Percentiles rank a stretch among this genome's conserved stretches.
phyloP scores from a whole-genome alignment of 2,797 vertebrate genomes.

The Lagodon rhomboides region DNA sequence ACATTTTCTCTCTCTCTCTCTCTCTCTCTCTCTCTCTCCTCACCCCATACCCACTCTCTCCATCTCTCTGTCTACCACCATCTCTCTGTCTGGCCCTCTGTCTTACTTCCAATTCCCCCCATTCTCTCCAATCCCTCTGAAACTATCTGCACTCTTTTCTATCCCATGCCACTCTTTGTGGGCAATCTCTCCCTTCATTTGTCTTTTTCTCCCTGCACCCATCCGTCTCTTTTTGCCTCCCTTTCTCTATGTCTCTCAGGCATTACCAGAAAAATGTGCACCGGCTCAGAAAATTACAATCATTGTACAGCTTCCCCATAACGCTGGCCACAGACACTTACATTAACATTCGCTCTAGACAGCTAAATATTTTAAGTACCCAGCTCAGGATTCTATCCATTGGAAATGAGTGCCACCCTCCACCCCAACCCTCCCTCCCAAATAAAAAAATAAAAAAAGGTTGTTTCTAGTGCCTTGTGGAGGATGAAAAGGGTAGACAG shows the following conservation, averaged over 20 bases:
- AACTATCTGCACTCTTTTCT: constrained; percentile 37
- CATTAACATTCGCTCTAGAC: constrained; percentile 96
- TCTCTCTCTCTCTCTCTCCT: not conserved
- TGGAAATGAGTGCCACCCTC: constrained; percentile 82
- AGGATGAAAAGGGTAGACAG: constrained; percentile 19
- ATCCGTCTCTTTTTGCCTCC: constrained; percentile 5
- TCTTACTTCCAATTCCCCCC: constrained; percentile 56
- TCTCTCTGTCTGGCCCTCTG: constrained; percentile 70
- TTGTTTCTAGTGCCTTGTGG: constrained; percentile 18
- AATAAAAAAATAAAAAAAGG: constrained; percentile 33
- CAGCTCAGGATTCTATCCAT: constrained; percentile 86
- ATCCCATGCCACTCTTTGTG: constrained; percentile 41
- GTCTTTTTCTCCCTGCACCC: constrained; percentile 8
- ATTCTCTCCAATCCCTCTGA: constrained; percentile 33
- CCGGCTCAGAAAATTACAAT: constrained; percentile 93
- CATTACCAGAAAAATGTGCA: constrained; percentile 86
- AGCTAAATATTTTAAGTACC: constrained; percentile 96
- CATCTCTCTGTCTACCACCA: constrained; percentile 41
- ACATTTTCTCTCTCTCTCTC: constrained; percentile 73
- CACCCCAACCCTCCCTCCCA: not conserved
- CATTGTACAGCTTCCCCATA: constrained; percentile 91
- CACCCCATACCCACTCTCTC: not conserved
- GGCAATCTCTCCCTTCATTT: constrained; percentile 24
- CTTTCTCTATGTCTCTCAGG: constrained; percentile 48
- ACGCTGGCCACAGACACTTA: constrained; percentile 90